These are phyloP conservation scores for Mylabris sibirica DNA, from an alignment of 2,888 invertebrate species.

Conservation along the genomic window DNA sequence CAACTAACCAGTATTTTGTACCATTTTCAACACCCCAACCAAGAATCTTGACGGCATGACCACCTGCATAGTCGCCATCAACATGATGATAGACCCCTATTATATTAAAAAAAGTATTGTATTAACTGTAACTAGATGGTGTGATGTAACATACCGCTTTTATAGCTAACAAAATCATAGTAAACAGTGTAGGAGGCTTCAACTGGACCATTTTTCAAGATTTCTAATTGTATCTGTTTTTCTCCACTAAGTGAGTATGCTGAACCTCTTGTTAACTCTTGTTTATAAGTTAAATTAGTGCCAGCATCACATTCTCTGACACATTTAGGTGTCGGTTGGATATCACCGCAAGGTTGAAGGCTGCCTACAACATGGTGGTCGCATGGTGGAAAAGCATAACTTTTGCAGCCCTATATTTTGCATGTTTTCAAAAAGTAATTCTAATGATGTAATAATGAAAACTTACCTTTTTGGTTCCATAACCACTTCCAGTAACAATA, in stretches of 20 bases:
- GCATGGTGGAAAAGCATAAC: constrained; percentile 2
- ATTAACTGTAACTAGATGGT: neutral
- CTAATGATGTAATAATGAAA: neutral
- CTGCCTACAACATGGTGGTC: constrained; percentile 1
- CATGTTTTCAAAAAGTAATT: neutral
- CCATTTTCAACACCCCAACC: constrained; percentile 85
- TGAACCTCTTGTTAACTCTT: neutral
- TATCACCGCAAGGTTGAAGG: neutral
- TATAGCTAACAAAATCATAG: constrained; percentile 81
- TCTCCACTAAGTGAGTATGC: constrained; percentile 14
- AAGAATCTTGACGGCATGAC: constrained; percentile 85
- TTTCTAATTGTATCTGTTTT: constrained; percentile 77
- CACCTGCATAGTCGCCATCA: constrained; percentile 75
- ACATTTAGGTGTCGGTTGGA: constrained; percentile 8
- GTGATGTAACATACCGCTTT: constrained; percentile 62
- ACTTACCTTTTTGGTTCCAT: constrained; percentile 67
- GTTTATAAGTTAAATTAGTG: neutral
- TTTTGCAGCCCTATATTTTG: constrained; percentile 4
- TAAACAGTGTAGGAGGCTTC: constrained; percentile 87
- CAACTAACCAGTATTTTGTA: constrained; percentile 83
- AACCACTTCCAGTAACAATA: constrained; percentile 84
- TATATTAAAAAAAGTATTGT: constrained; percentile 7
- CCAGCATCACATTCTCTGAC: constrained; percentile 5
- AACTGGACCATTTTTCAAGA: constrained; percentile 84
- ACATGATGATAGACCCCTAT: constrained; percentile 77